Evolutionary conservation across 2,888 invertebrate species (phyloP).

Genomic region (Clunio marinus): DNA sequence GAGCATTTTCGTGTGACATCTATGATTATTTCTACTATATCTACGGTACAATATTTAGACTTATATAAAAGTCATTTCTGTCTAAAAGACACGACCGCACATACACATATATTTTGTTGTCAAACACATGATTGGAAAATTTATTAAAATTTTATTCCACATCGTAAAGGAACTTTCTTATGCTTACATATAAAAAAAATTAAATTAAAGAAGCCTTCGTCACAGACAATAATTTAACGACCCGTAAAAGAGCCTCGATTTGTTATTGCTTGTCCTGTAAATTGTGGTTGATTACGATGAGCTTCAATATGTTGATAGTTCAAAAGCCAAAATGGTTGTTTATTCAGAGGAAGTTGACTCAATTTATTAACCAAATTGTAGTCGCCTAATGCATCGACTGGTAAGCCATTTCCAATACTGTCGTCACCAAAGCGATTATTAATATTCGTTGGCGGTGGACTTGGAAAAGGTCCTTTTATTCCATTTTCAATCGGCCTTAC

Average conservation of each 20-base stretch:
- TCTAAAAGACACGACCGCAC: no score
- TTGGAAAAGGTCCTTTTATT: slow-evolving; percentile 18
- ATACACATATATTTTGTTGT: no score
- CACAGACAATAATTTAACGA: not conserved
- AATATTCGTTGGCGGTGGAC: slow-evolving; percentile 45
- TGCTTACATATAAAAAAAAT: not conserved
- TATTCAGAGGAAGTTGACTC: slow-evolving; percentile 61
- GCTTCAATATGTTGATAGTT: slow-evolving; percentile 65
- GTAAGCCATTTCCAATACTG: slow-evolving; percentile 49
- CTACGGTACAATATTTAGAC: no score
- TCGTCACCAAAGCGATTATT: slow-evolving; percentile 56
- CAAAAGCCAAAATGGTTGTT: slow-evolving; percentile 69
- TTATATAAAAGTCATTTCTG: no score
- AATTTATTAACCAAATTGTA: slow-evolving; percentile 59
- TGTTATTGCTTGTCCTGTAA: slow-evolving; percentile 41
- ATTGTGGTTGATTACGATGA: slow-evolving; percentile 49
- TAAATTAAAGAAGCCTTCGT: not conserved
- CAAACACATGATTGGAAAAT: no score
- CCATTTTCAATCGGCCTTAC: slow-evolving; percentile 57
- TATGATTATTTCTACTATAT: no score
- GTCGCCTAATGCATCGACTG: slow-evolving; percentile 65
- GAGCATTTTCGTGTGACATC: no score
- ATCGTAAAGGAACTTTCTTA: no score
- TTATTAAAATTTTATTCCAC: no score
- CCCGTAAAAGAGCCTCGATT: slow-evolving; percentile 45